Conservation (phyloP, 2,888 invertebrate species). For the Melanchra persicariae region DNA sequence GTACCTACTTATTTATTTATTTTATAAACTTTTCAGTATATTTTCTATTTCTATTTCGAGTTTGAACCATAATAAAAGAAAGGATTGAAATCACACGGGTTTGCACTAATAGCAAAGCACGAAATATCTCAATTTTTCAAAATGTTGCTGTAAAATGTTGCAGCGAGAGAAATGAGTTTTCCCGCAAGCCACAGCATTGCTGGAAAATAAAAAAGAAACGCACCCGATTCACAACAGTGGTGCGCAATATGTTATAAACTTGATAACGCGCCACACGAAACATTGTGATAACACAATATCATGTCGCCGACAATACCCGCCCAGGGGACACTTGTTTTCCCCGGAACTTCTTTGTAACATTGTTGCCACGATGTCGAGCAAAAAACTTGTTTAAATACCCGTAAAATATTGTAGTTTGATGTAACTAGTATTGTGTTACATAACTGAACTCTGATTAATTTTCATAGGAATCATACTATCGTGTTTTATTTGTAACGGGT, state of each 20-base stretch:
- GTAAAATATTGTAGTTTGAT: constrained; percentile 15
- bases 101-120: constrained; percentile 43
- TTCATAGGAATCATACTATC: neutral
- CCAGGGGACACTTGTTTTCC: constrained; percentile 50
- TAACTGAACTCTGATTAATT: neutral
- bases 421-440: neutral
- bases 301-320: constrained; percentile 38
- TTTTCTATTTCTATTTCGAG: constrained; percentile 25
- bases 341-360: constrained; percentile 46
- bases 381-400: constrained; percentile 35
- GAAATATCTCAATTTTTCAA: constrained; percentile 49
- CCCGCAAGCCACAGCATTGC: constrained; percentile 43
- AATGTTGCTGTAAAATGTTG: constrained; percentile 42
- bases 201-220: constrained; percentile 56
- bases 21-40: neutral
- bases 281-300: constrained; percentile 50
- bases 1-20: neutral
- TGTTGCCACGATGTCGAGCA: constrained; percentile 4
- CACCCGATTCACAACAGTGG: constrained; percentile 42
- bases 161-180: constrained; percentile 49
- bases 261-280: constrained; percentile 53
- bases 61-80: constrained; percentile 16
- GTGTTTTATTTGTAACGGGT: constrained; percentile 8
- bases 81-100: constrained; percentile 11
- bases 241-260: constrained; percentile 60